Evolutionary conservation across 2,797 vertebrate genomes (phyloP), one percentile per base, ranked within the genome.

Genomic region (Melanotaenia boesemani): DNA sequence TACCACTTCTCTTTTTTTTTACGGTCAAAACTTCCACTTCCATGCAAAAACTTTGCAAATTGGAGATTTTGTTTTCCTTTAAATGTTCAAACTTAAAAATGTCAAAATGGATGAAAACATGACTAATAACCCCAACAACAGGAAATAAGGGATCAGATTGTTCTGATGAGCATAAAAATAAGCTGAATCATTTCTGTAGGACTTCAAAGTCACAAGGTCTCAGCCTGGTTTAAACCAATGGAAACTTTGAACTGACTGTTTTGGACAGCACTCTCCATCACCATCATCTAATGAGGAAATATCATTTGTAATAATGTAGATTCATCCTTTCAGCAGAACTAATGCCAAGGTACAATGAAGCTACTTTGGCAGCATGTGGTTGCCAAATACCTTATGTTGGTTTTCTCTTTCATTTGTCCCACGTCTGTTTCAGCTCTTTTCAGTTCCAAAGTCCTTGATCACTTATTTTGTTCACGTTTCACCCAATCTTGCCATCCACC

Each of bases 401-500:
- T 39, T 59, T 34, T 5, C 10, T 4, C 10, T 58, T 34, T 48
- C 15, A 26, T 28, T 10, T 12, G 15, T 26, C 61, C 63, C 46
- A 20, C 39, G 50, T 63, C 28, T 20, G 57, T 11, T 28, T 6
- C 46, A 12, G 1, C 12, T 41, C 60, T 37, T 46, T 57, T 22
- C 1, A 22, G n/a, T 71, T 73, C 18, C 1, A 9, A 48, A 32
- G 30, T 67, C 54, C 16, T 54, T 66, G n/a, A 70, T 92, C 74
- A 90, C 0, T 81, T 82, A 2, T 81, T 59, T 9, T 87, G 75
- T 89, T 98, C 96, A 72, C 90, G 90, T 76, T 93, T 93, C 63
- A 83, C 74, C 98, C 98, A 99, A 58, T 97, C 97, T 12, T 97
- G 88, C 96, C 96, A 97, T 90, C 98, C 98, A 63, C 97, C 97